These are phyloP conservation scores for Cylindroiulus punctatus DNA, from an alignment of 2,888 invertebrate species.

Conservation along the genomic window DNA sequence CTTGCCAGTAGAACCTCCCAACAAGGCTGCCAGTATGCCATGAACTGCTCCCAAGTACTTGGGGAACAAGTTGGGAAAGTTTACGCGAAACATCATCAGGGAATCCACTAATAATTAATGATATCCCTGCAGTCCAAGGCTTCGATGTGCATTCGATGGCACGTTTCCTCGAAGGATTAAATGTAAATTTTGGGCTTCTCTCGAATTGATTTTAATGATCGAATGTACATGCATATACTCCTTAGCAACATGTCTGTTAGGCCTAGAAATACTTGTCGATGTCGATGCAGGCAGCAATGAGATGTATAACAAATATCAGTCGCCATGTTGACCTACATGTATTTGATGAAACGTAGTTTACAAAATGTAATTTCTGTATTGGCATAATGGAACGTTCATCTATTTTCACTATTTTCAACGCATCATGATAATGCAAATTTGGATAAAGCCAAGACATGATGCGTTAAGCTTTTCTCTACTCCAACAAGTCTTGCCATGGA, in stretches of 20 bases:
- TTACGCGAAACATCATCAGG: background rate
- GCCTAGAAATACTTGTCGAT: background rate
- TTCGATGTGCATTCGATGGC: background rate
- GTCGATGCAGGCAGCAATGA: background rate
- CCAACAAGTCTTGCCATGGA: background rate
- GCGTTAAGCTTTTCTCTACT: background rate
- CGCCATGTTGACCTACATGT: slow-evolving; percentile 42
- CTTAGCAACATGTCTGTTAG: slow-evolving; percentile 16
- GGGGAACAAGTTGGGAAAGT: background rate
- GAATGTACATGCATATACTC: too few relatives aligned
- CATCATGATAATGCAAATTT: background rate
- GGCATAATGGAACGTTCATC: background rate
- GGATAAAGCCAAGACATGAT: background rate
- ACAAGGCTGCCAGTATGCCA: background rate
- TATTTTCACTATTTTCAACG: background rate
- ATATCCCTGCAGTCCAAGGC: background rate
- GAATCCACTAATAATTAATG: background rate
- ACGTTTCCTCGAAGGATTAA: background rate
- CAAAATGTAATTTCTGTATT: background rate
- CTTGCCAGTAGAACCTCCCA: slow-evolving; percentile 7
- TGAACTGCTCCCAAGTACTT: slow-evolving; percentile 28
- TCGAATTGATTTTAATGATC: slow-evolving; percentile 18
- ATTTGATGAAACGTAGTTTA: background rate
- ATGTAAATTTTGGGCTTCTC: background rate
- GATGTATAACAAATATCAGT: slow-evolving; percentile 18